These are phyloP conservation scores for Hozukius guyotensis DNA, from an alignment of 2,797 vertebrate species.

Conservation along the genomic window DNA sequence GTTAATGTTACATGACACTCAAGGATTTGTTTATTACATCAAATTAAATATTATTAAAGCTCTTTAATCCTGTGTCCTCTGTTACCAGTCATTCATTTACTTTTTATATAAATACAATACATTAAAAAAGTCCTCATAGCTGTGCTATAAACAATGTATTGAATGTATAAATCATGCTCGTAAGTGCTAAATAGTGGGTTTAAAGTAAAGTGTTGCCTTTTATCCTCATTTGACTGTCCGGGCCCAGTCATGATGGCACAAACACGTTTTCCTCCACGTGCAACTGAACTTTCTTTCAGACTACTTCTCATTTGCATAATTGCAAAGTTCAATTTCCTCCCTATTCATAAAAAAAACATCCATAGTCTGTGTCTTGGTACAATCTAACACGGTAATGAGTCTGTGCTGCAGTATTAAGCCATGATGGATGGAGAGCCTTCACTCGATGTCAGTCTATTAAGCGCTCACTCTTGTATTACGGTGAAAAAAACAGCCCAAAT, in stretches of 20 bases:
- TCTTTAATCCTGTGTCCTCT: neutral
- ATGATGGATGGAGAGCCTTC: slow-evolving; percentile 44
- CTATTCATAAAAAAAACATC: slow-evolving; percentile 18
- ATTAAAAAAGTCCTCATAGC: neutral
- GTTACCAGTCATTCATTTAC: neutral
- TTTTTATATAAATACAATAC: neutral
- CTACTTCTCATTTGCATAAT: slow-evolving; percentile 54
- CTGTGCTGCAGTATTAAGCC: slow-evolving; percentile 24
- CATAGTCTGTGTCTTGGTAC: neutral
- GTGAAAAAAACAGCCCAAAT: neutral
- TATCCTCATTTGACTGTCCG: neutral
- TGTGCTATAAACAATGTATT: neutral
- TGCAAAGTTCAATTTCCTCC: slow-evolving; percentile 32
- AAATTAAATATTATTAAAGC: neutral
- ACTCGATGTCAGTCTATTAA: slow-evolving; percentile 40
- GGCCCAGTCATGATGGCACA: neutral
- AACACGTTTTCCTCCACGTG: neutral
- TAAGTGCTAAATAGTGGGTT: neutral
- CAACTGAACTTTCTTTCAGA: slow-evolving; percentile 18
- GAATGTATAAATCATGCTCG: neutral
- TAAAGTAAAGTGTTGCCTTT: neutral
- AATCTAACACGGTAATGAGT: slow-evolving; percentile 42
- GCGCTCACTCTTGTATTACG: slow-evolving; percentile 22
- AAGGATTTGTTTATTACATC: neutral
- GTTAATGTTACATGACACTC: too few relatives aligned